These are phyloP conservation scores for Drosophila meridionalis DNA, from an alignment of 2,888 invertebrate genomes.

Conservation along the genomic window DNA sequence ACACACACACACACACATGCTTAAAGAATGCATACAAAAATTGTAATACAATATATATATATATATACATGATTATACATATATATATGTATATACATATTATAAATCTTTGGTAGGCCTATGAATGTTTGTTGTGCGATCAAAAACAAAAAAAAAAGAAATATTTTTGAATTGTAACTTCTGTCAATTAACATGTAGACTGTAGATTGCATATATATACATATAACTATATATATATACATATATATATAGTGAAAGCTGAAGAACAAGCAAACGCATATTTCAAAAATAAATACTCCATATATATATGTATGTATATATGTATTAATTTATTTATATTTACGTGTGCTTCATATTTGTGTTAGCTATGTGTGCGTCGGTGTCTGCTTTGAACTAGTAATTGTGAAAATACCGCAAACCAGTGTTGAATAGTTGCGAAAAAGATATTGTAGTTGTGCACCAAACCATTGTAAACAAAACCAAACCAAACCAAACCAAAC, in stretches of 20 bases:
- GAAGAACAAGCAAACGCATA: slow-evolving; percentile 37
- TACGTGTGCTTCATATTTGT: slow-evolving; percentile 26
- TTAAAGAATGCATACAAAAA: not conserved
- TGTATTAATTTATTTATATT: slow-evolving; percentile 21
- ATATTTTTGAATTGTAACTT: slow-evolving; percentile 84
- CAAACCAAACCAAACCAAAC: slow-evolving; percentile 44
- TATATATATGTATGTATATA: slow-evolving; percentile 21
- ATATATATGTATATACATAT: slow-evolving; percentile 10
- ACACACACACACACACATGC: slow-evolving; percentile 14
- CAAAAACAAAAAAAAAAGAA: slow-evolving; percentile 20
- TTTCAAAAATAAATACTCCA: slow-evolving; percentile 28
- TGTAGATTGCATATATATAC: slow-evolving; percentile 77
- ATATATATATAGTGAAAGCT: slow-evolving; percentile 63
- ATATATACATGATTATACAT: not conserved
- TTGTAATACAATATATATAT: not conserved
- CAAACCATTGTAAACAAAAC: slow-evolving; percentile 13
- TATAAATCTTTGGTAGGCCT: slow-evolving; percentile 45
- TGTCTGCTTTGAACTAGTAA: slow-evolving; percentile 47
- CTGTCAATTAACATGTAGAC: slow-evolving; percentile 85
- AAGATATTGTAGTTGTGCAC: slow-evolving; percentile 62
- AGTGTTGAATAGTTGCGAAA: slow-evolving; percentile 56
- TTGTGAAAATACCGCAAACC: slow-evolving; percentile 33
- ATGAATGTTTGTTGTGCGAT: slow-evolving; percentile 60
- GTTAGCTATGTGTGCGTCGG: slow-evolving; percentile 46
- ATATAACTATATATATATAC: not conserved